A percentile compares a stretch with the other conserved stretches of the same genome.
phyloP scores from a whole-genome alignment of 2,113 vertebrate species.

The Theristicus caerulescens region DNA sequence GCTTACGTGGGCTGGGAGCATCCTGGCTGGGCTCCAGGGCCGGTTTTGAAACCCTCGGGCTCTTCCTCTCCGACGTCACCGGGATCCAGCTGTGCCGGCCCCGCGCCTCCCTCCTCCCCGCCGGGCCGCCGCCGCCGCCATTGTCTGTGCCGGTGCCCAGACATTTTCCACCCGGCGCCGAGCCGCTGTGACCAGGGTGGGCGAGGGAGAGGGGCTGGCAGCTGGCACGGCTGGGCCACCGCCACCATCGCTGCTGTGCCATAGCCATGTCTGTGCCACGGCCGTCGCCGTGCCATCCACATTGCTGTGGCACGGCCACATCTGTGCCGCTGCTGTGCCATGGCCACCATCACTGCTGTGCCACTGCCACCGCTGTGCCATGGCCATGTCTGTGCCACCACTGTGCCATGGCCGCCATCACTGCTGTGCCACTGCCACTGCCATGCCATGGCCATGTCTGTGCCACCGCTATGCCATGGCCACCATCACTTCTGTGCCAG shows the following conservation, averaged over 20 bases:
- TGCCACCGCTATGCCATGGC: no score
- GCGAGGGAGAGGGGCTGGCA: background rate
- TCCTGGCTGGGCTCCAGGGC: background rate
- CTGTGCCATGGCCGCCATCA: no score
- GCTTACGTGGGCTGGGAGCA: constrained; percentile 46
- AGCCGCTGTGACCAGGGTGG: background rate
- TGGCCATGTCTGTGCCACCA: no score
- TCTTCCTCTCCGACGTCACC: constrained; percentile 46
- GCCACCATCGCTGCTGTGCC: background rate
- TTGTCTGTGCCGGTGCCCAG: constrained; percentile 6
- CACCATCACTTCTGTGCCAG: no score
- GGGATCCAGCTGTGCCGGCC: constrained; percentile 16
- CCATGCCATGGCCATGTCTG: no score
- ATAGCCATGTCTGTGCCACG: background rate
- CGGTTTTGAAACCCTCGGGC: constrained; percentile 42
- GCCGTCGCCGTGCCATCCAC: no score
- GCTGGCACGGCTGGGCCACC: rapidly evolving
- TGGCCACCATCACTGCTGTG: no score
- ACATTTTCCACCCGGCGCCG: background rate
- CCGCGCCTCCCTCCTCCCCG: background rate
- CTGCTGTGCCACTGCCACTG: no score
- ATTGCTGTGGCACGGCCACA: no score
- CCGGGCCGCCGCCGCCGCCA: background rate
- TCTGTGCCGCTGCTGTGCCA: no score
- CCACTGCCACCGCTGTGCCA: no score